Base-by-base conservation (phyloP, 2,797 vertebrate genomes). In the Vireo griseus region DNA sequence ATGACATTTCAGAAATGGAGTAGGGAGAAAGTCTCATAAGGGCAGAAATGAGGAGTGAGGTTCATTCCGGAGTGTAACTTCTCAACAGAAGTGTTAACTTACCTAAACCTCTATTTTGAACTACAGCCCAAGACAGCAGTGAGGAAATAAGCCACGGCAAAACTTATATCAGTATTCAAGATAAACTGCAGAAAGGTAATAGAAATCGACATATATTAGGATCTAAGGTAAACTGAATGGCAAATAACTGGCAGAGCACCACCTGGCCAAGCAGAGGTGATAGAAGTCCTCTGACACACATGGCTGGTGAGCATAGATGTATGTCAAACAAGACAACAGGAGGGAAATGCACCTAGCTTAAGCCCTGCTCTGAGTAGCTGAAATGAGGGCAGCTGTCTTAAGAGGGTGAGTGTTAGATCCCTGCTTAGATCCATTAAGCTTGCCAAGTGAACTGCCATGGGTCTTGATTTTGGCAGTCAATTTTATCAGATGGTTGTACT, bases 381-480 rank as follows among this genome's bases (percentile, higher is more conserved):
- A 85, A 85, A 92, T 33, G 37, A 92, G 48, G 48, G 78, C 72
- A 91, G 82, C 80, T 88, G 37, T 75, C 93, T 94, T 94, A 76
- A 44, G 93, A 91, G 82, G 59, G 16, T 44, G 72, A 76, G 75
- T 51, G 51, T 54, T 82, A 80, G 37, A 90, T 92, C 79, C 57
- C 79, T 29, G 22, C 28, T 59, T 22, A 90, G 50, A 84, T 72
- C 92, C 91, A 96, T 65, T 87, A 95, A 94, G 97, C 95, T 95
- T 97, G 96, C 96, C 97, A 98, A 97, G 83, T 92, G 95, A 97
- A 96, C 93, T 97, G 91, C 74, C 90, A 33, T 31, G 94, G 96
- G 94, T 96, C 94, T 96, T 97, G 92, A 97, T 95, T 97, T 97
- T 98, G 97, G 97, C 97, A 98, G 96, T 92, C 94, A 91, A 14